phyloP scores from a whole-genome alignment of 2,888 invertebrate species.

The Drosophila neonasuta region DNA sequence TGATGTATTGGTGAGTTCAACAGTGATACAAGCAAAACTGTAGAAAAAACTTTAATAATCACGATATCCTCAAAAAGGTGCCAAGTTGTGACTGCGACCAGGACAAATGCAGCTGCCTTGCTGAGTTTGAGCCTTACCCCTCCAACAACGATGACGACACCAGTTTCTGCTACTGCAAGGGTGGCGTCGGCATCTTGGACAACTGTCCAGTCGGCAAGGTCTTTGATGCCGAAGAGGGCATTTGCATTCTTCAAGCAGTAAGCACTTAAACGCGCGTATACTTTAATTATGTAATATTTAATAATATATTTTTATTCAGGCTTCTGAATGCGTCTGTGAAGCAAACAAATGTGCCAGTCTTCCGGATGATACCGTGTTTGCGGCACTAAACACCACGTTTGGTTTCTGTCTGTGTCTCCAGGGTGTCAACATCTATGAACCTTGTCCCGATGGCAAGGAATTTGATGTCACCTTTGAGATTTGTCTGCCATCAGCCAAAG shows the following conservation, averaged over 20 bases:
- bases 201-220: conserved; percentile 26
- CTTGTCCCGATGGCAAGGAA: conserved; percentile 20
- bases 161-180: conserved; percentile 36
- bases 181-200: conserved; percentile 20
- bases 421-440: conserved; percentile 21
- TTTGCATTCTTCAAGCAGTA: conserved; percentile 53
- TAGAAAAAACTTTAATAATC: too few relatives aligned
- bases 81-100: conserved; percentile 26
- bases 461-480: not conserved
- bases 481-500: conserved; percentile 5
- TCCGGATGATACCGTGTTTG: conserved; percentile 6
- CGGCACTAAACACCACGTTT: conserved; percentile 30
- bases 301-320: conserved; percentile 26
- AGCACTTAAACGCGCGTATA: not conserved
- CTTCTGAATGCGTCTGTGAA: conserved; percentile 40
- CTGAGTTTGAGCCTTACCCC: conserved; percentile 14
- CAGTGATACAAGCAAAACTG: not conserved
- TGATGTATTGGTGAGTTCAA: conserved; percentile 15
- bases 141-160: conserved; percentile 18
- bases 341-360: conserved; percentile 28
- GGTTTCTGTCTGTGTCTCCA: conserved; percentile 51
- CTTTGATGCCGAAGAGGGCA: not conserved
- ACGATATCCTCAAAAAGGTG: not conserved
- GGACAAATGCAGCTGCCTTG: conserved; percentile 15
- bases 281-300: not conserved